Percentiles rank a stretch among this genome's conserved stretches.
Conservation (phyloP, 2,113 vertebrate genomes). For the Clarias macrocephalus region DNA sequence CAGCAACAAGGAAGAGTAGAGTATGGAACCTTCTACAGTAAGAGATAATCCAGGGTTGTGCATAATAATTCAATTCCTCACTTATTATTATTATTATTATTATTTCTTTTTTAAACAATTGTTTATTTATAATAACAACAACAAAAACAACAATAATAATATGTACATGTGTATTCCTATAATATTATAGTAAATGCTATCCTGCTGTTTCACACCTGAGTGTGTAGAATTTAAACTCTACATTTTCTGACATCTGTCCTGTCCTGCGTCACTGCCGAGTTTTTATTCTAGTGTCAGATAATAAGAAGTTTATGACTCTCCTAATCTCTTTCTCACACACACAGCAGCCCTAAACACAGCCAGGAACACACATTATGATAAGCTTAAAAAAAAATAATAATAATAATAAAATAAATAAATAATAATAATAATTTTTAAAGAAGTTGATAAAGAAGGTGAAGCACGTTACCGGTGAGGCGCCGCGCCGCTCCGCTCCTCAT, state of each 20-base stretch:
- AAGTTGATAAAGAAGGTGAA: not conserved
- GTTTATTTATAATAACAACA: too few species aligned
- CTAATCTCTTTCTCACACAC: not conserved
- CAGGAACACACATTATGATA: too few species aligned
- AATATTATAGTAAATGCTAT: too few species aligned
- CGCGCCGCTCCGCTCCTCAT: constrained; percentile 12
- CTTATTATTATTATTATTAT: not conserved
- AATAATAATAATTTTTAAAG: too few species aligned
- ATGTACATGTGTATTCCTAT: too few species aligned
- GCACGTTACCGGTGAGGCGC: constrained; percentile 16
- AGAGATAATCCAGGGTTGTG: too few species aligned
- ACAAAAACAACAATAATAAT: too few species aligned
- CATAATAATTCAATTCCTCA: not conserved
- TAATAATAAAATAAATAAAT: too few species aligned
- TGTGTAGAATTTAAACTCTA: too few species aligned
- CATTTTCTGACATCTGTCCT: not conserved
- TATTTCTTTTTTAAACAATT: not conserved
- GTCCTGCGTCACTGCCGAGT: not conserved
- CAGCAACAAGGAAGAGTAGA: not conserved
- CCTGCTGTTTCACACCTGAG: not conserved
- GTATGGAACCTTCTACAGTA: not conserved
- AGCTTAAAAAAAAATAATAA: too few species aligned
- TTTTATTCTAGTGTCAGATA: constrained; percentile 1
- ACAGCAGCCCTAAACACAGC: not conserved
- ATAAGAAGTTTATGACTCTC: not conserved